Base-by-base conservation (phyloP, 2,888 invertebrate genomes). In the Bombyx huttoni region DNA sequence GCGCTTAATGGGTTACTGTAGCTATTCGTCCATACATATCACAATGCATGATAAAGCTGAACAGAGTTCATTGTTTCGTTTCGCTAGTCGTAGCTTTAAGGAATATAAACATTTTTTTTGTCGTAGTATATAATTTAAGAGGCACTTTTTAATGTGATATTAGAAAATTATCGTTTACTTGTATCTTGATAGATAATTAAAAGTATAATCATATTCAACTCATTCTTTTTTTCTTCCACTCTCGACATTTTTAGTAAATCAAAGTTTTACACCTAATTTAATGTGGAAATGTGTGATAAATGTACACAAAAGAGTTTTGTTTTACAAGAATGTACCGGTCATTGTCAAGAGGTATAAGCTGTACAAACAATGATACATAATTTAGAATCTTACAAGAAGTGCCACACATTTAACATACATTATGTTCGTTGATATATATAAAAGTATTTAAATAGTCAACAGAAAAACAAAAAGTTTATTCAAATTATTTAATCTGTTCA, bases 141-240 rank as follows among this genome's bases (percentile, higher is more conserved):
- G 67, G 78, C 83, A 82, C 78, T 84, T 75, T 84, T 40, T 71
- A 73, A 81, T 87, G 86, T 87, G 86, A 87, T 87, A 86, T 75
- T 87, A 85, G 84, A 82, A 76, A 81, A 69, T 81, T 80, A 79
- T 78, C 68, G 63, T 61, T 64, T 69, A 73, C 62, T 70, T 68
- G 68, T 74, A 68, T 78, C 73, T 75, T 76, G 73, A 71, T 66
- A 56, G 58, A 65, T 63, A 67, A 57, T 62, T 55, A 61, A 67
- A 61, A 64, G 52, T 60, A 53, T 52, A 50, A 46, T 52, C 46
- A 47, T 10, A 48, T 46, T 14, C 10, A 12, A 34, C 13, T 52
- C 33, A 12, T 52, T 50, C 50, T 52, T 33, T 50, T 48, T 51
- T 34, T 34, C 35, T 8, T 35, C 13, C 24, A 24, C 2, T 24